A percentile compares a stretch with the other conserved stretches of the same genome.
Evolutionary conservation across 2,113 vertebrate genomes (phyloP).

Genomic region (Propithecus coquereli): DNA sequence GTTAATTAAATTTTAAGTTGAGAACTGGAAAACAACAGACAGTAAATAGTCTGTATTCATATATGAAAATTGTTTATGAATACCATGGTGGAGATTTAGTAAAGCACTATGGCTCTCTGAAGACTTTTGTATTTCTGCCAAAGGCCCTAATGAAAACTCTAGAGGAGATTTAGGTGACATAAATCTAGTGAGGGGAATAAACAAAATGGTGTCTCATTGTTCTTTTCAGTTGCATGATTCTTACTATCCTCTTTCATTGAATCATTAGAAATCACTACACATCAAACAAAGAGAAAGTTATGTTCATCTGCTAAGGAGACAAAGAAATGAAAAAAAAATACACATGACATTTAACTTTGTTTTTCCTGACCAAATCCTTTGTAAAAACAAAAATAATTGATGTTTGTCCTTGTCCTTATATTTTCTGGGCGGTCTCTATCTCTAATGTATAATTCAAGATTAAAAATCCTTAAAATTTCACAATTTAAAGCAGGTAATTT

Average conservation of each 20-base stretch:
- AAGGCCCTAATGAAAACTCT: conserved; percentile 2
- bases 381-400: not conserved
- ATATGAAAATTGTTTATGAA: conserved; percentile 57
- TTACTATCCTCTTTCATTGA: not conserved
- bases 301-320: not conserved
- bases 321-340: not conserved
- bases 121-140: conserved; percentile 46
- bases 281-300: not conserved
- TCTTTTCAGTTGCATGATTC: conserved; percentile 1
- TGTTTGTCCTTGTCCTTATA: not conserved
- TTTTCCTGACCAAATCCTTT: not conserved
- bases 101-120: conserved; percentile 43
- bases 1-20: conserved; percentile 57
- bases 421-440: not conserved
- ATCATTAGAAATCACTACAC: not conserved
- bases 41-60: conserved; percentile 16
- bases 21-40: conserved; percentile 52
- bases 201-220: not conserved
- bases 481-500: not conserved
- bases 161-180: conserved; percentile 26
- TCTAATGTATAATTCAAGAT: not conserved
- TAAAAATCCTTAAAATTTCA: not conserved
- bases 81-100: conserved; percentile 34
- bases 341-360: not conserved
- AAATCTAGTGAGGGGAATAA: conserved; percentile 31